Conservation (phyloP, 2,797 vertebrate genomes). For the Cryptoblepharus egeriae region DNA sequence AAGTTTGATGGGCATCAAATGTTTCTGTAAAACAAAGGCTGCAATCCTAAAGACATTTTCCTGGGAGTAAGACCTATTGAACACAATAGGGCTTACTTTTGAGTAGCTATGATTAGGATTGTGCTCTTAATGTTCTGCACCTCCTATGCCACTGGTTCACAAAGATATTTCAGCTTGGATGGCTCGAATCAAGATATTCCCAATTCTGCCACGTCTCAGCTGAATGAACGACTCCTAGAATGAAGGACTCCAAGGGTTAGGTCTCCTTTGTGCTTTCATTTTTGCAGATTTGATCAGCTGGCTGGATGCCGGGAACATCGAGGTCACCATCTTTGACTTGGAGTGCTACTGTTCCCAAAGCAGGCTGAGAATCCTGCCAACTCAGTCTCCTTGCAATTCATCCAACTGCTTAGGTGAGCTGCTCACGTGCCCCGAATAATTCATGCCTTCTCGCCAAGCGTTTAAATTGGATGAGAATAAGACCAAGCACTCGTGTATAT, state of each 20-base stretch:
- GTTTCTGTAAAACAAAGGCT: no score
- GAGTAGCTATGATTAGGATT: no score
- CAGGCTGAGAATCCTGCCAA: not conserved
- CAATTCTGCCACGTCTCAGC: conserved; percentile 42
- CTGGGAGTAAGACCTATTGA: no score
- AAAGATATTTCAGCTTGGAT: conserved; percentile 49
- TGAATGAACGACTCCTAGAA: no score
- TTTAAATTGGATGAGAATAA: fast-evolving
- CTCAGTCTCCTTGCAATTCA: not conserved
- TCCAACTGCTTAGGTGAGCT: not conserved
- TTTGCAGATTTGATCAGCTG: not conserved
- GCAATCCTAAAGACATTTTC: no score
- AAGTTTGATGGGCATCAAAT: no score
- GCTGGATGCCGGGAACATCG: not conserved
- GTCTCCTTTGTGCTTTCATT: conserved; percentile 39
- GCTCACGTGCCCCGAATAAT: not conserved
- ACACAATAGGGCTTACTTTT: no score
- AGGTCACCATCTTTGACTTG: not conserved
- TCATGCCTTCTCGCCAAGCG: fast-evolving
- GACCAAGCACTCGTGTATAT: not conserved
- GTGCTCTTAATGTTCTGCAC: no score
- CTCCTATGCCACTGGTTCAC: no score
- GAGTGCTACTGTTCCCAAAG: not conserved
- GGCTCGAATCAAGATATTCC: conserved; percentile 62
- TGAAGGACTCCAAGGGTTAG: fast-evolving